Evolutionary conservation across 2,888 invertebrate genomes (phyloP).

Genomic region (Acleris holmiana): DNA sequence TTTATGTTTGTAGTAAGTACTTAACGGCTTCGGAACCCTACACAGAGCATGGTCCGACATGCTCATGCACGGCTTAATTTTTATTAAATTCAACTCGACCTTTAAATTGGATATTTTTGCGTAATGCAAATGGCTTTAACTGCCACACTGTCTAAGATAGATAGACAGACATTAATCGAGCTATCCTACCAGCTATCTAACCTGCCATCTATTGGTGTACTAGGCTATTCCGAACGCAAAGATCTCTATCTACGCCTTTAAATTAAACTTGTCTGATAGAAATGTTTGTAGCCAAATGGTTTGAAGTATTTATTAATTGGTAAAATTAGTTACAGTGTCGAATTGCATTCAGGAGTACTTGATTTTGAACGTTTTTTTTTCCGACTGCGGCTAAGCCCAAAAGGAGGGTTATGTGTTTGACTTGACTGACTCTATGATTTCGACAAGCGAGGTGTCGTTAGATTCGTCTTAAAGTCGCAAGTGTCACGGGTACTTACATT

Average conservation of each 20-base stretch:
- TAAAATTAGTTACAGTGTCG: not conserved
- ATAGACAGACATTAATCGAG: slow-evolving; percentile 24
- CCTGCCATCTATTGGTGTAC: slow-evolving; percentile 2
- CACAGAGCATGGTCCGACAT: no score
- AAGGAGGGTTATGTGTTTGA: no score
- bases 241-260: slow-evolving; percentile 5
- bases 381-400: no score
- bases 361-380: not conserved
- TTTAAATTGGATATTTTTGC: not conserved
- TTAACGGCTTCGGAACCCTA: no score
- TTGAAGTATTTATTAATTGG: not conserved
- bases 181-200: not conserved
- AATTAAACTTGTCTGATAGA: slow-evolving; percentile 12
- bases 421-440: no score
- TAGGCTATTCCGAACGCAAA: slow-evolving; percentile 1
- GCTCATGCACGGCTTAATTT: no score
- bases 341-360: no score
- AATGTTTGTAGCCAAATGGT: slow-evolving; percentile 4
- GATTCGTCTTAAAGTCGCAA: no score
- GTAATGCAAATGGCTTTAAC: not conserved
- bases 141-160: not conserved
- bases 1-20: no score
- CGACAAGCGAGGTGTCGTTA: no score
- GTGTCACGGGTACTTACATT: no score
- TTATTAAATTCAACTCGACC: not conserved